Evolutionary conservation across 2,888 invertebrate genomes (phyloP).

Genomic region (Trissolcus brochymenae): DNA sequence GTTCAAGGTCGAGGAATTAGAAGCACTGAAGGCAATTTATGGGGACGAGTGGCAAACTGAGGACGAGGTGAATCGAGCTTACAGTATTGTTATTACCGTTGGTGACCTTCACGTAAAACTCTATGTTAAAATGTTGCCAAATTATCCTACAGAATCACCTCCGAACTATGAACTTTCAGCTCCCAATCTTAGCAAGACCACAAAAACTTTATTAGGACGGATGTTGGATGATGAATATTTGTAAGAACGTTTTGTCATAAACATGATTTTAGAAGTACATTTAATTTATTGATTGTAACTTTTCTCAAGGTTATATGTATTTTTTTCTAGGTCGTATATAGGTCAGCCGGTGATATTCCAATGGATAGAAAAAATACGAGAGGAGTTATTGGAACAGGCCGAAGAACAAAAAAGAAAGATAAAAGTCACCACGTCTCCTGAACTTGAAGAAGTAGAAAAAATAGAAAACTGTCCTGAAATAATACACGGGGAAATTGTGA

Average conservation of each 20-base stretch:
- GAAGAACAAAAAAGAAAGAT: conserved; percentile 15
- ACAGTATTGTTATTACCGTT: conserved; percentile 80
- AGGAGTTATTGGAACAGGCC: conserved; percentile 72
- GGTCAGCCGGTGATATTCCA: conserved; percentile 85
- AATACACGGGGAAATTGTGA: neutral
- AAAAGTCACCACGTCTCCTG: neutral
- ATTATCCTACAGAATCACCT: conserved; percentile 82
- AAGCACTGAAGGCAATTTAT: conserved; percentile 85
- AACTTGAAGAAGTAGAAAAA: neutral
- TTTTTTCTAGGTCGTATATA: conserved; percentile 80
- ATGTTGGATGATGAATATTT: conserved; percentile 82
- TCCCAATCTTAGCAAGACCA: conserved; percentile 81
- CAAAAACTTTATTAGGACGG: conserved; percentile 79
- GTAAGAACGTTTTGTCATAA: conserved; percentile 77
- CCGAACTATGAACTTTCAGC: conserved; percentile 85
- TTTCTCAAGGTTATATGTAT: neutral
- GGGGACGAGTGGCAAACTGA: conserved; percentile 83
- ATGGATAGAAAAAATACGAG: conserved; percentile 86
- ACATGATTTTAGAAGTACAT: neutral
- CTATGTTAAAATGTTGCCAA: conserved; percentile 81
- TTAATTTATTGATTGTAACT: neutral
- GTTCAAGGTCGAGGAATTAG: conserved; percentile 81
- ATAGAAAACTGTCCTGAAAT: neutral
- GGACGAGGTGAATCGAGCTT: conserved; percentile 78
- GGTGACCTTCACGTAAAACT: conserved; percentile 77